Base-by-base conservation (phyloP, 1,140 invertebrate species). In the Scylla paramamosain region DNA sequence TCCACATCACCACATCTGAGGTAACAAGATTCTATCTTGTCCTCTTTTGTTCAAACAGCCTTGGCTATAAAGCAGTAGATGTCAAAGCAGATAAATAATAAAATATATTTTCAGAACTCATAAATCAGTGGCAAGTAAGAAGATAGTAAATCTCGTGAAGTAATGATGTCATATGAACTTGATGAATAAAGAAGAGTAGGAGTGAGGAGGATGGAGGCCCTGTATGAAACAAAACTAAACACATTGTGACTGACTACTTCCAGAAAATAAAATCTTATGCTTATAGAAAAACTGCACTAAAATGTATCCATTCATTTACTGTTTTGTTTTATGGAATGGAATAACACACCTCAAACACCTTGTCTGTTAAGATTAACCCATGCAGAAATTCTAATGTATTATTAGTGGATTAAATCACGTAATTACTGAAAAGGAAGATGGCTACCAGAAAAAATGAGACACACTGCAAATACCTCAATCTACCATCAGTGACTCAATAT, bases 401-500 rank as follows among this genome's bases (percentile, higher is more conserved):
- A 20, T 77, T 77, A 77, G 67, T 77, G 67, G 20, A n/a, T 16
- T 59, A 39, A 39, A 39, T 39, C 39, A 39, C 6, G 39, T 39
- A 39, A 59, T 59, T 59, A 59, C 12, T 77, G 20, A 77, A 77
- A 7, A n/a, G 20, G 25, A 77, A 77, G 20, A 25, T 20, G n/a
- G 25, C 28, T 28, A 83, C 59, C 82, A 83, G 1, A 92, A 29
- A 82, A 93, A 46, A 90, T 39, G 16, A 32, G 8, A 90, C n/a
- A 45, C 39, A 86, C 31, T 82, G 32, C 86, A 95, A 92, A 92
- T 95, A 95, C 94, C 94, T 95, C 91, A 77, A 77, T 95, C 94
- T 95, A 92, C 16, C 29, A 92, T 67, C 90, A 92, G 91, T 83
- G 12, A 29, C 28, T 95, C 94, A 95, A 87, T 92, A 88, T 45